Percentiles rank a stretch among this genome's conserved stretches.
phyloP scores from a whole-genome alignment of 1,140 invertebrate species.

The Caenorhabditis brenneri region DNA sequence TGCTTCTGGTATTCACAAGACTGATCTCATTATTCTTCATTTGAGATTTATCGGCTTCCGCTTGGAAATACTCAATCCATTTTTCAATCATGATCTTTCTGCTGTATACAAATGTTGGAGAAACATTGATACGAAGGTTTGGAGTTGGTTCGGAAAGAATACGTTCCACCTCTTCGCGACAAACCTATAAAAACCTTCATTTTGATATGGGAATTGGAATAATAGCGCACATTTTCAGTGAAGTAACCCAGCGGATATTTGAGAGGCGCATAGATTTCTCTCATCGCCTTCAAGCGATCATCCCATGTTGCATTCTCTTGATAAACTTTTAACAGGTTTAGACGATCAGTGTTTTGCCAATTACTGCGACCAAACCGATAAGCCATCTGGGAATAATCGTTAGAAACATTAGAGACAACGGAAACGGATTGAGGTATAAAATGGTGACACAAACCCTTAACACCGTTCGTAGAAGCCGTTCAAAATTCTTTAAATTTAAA shows the following conservation, averaged over 20 bases:
- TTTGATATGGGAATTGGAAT: background rate
- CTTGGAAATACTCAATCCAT: constrained; percentile 20
- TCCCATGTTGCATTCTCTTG: background rate
- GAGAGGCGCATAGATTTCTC: background rate
- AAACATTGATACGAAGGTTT: background rate
- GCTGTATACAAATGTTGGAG: background rate
- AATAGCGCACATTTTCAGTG: background rate
- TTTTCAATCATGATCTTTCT: constrained; percentile 13
- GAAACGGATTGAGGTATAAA: background rate
- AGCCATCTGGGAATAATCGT: background rate
- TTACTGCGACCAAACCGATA: constrained; percentile 1
- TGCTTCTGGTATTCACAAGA: background rate
- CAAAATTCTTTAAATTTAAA: background rate
- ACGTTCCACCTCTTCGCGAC: constrained; percentile 20
- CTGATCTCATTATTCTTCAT: no score
- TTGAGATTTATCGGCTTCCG: constrained; percentile 16
- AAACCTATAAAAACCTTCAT: background rate
- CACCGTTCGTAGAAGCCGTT: no score
- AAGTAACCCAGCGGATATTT: constrained; percentile 6
- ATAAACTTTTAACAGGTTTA: background rate
- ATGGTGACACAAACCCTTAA: no score
- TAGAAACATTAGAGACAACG: background rate
- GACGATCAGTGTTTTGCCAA: background rate
- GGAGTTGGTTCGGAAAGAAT: background rate
- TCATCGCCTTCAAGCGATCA: background rate